A percentile compares a stretch with the other conserved stretches of the same genome.
Conservation (phyloP, 2,888 invertebrate genomes). For the Rhamnusium bicolor region DNA sequence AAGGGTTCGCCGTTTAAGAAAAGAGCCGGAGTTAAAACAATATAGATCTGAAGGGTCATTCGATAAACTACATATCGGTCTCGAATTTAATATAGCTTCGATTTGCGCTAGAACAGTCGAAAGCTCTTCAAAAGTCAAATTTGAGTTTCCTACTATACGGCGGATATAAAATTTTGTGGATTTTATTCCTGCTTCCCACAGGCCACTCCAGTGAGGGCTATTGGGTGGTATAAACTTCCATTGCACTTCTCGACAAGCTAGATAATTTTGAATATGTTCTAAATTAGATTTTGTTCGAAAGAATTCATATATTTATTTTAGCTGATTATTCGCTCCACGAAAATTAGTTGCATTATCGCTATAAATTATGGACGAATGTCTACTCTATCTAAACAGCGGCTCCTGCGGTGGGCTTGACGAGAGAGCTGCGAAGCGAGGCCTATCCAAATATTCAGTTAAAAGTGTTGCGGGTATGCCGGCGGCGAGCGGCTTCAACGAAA, state of each 20-base stretch:
- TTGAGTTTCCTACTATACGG: slow-evolving; percentile 15
- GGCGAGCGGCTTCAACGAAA: too few relatives aligned
- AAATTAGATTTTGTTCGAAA: not conserved
- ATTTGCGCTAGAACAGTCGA: slow-evolving; percentile 21
- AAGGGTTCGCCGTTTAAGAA: not conserved
- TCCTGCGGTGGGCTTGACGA: too few relatives aligned
- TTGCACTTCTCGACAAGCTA: not conserved
- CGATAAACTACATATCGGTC: slow-evolving; percentile 2
- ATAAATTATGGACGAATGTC: too few relatives aligned
- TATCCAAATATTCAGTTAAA: too few relatives aligned
- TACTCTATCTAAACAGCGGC: too few relatives aligned
- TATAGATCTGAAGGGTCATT: not conserved
- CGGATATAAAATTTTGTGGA: slow-evolving; percentile 12
- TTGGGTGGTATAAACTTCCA: slow-evolving; percentile 27
- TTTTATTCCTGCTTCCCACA: slow-evolving; percentile 31
- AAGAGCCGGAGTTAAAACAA: not conserved
- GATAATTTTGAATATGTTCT: not conserved
- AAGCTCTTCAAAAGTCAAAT: slow-evolving; percentile 19
- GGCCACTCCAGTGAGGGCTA: slow-evolving; percentile 26
- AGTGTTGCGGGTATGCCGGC: too few relatives aligned
- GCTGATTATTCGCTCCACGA: not conserved
- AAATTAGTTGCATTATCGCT: slow-evolving; percentile 20
- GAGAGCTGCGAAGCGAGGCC: too few relatives aligned
- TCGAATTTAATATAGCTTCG: slow-evolving; percentile 27
- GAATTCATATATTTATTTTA: not conserved